Percentiles rank a stretch among this genome's conserved stretches.
These are phyloP conservation scores for Ovis aries DNA, from an alignment of 2,113 vertebrate species.

Conservation along the genomic window ARS-UI_Ramb_v3.0 NC_056056.1:194560001-194560500, in stretches of 20 bases:
- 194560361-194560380: neutral
- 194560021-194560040: neutral
- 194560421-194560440: neutral
- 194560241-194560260: neutral
- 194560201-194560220: neutral
- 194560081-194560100: neutral
- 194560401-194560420: neutral
- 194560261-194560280: neutral
- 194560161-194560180: neutral
- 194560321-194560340: neutral
- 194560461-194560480: neutral
- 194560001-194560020: neutral
- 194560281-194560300: neutral
- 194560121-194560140: neutral
- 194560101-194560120: neutral
- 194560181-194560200: neutral
- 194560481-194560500: fast-evolving
- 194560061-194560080: neutral
- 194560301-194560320: neutral
- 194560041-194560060: neutral
- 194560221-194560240: neutral
- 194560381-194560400: neutral
- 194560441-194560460: neutral
- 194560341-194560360: neutral
- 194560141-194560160: neutral